Evolutionary conservation across 2,888 invertebrate species (phyloP).

Genomic region (Steinernema hermaphroditum): DNA sequence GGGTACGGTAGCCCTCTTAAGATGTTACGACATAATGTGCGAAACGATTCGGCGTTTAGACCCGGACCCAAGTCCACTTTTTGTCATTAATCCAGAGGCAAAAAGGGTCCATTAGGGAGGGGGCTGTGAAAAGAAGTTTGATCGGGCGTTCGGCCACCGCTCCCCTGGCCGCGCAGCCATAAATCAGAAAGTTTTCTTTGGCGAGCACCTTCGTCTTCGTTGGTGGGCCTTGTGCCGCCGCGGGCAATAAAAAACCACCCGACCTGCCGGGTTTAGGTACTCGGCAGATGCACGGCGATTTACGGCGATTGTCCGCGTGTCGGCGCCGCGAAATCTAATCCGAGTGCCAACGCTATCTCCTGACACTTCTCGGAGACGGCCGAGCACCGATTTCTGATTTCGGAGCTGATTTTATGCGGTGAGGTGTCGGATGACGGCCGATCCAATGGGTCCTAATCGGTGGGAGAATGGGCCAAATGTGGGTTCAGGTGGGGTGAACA

Average conservation of each 20-base stretch:
- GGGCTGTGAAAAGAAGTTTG: too few relatives aligned
- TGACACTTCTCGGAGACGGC: not conserved
- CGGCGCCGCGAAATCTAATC: not conserved
- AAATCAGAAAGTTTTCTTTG: slow-evolving; percentile 19
- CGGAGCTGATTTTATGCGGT: not conserved
- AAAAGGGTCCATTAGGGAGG: too few relatives aligned
- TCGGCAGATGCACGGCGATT: slow-evolving; percentile 9
- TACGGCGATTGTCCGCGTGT: slow-evolving; percentile 29
- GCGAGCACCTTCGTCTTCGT: slow-evolving; percentile 7
- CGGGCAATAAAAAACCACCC: slow-evolving; percentile 29
- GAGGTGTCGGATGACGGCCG: not conserved
- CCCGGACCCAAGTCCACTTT: too few relatives aligned
- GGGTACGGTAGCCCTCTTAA: too few relatives aligned
- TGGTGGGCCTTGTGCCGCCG: slow-evolving; percentile 27
- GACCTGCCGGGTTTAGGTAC: slow-evolving; percentile 27
- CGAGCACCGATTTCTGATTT: not conserved
- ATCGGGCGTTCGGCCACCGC: slow-evolving; percentile 7
- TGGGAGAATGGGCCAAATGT: too few relatives aligned
- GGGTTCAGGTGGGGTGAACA: too few relatives aligned
- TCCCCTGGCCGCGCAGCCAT: not conserved
- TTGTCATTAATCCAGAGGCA: too few relatives aligned
- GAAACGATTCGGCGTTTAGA: too few relatives aligned
- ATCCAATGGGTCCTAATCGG: not conserved
- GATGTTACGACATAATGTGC: too few relatives aligned
- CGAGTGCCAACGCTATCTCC: not conserved